phyloP scores from a whole-genome alignment of 1,140 invertebrate genomes.

The Solenopsis invicta region DNA sequence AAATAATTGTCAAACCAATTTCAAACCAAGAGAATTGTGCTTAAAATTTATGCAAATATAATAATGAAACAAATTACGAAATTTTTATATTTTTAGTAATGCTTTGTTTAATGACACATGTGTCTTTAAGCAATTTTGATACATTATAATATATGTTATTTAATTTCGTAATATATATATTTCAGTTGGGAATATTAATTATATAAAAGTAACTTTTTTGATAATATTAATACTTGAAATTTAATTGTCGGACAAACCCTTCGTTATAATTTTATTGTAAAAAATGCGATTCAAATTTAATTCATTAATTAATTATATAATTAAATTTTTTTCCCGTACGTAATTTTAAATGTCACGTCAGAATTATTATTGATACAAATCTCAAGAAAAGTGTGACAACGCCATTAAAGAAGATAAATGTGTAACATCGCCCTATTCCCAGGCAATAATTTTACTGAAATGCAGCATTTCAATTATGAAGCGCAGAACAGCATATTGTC shows the following conservation, averaged over 20 bases:
- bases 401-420: background rate
- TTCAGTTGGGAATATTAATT: background rate
- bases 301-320: background rate
- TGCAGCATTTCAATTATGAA: constrained; percentile 17
- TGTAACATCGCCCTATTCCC: background rate
- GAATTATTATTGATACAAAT: constrained; percentile 18
- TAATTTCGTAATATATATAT: too few relatives aligned
- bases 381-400: background rate
- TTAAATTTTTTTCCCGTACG: background rate
- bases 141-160: background rate
- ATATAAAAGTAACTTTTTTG: background rate
- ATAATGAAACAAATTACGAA: too few relatives aligned
- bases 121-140: background rate
- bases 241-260: background rate
- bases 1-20: too few relatives aligned
- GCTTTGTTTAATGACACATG: too few relatives aligned
- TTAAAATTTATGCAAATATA: too few relatives aligned
- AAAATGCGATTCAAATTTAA: background rate
- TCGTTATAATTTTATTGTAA: background rate
- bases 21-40: too few relatives aligned
- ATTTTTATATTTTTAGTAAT: too few relatives aligned
- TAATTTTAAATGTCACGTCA: background rate
- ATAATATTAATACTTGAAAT: background rate
- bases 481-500: background rate
- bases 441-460: constrained; percentile 35